Conservation (phyloP, 2,888 invertebrate genomes). For the Drosophila diplacantha region DNA sequence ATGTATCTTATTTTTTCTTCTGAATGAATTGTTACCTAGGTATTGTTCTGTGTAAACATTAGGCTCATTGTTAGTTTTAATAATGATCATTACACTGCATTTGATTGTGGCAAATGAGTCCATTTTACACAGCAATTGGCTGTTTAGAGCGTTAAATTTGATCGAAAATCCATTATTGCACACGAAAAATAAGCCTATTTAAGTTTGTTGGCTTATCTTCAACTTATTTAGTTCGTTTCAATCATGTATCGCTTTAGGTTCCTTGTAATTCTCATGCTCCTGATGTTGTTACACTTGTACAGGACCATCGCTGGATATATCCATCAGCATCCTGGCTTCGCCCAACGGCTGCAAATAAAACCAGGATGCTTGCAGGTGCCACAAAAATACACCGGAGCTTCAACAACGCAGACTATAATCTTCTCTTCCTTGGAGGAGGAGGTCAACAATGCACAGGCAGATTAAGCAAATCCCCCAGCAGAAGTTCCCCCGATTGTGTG, state of each 20-base stretch:
- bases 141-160: constrained; percentile 7
- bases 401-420: constrained; percentile 21
- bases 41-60: constrained; percentile 4
- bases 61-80: neutral
- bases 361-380: constrained; percentile 31
- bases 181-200: constrained; percentile 12
- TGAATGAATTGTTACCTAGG: neutral
- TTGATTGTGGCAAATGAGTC: neutral
- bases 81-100: neutral
- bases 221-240: neutral
- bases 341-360: constrained; percentile 56
- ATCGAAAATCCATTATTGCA: neutral
- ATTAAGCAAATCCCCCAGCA: constrained; percentile 24
- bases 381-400: constrained; percentile 22
- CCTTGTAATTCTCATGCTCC: constrained; percentile 14
- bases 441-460: constrained; percentile 36
- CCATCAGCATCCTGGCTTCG: constrained; percentile 60
- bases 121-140: neutral
- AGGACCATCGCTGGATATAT: neutral
- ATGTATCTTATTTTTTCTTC: neutral
- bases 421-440: constrained; percentile 18
- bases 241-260: constrained; percentile 13
- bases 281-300: constrained; percentile 4
- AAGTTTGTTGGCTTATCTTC: neutral
- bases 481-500: constrained; percentile 38